Conservation (phyloP, 2,113 vertebrate genomes). For the Myiagra hebetior region DNA sequence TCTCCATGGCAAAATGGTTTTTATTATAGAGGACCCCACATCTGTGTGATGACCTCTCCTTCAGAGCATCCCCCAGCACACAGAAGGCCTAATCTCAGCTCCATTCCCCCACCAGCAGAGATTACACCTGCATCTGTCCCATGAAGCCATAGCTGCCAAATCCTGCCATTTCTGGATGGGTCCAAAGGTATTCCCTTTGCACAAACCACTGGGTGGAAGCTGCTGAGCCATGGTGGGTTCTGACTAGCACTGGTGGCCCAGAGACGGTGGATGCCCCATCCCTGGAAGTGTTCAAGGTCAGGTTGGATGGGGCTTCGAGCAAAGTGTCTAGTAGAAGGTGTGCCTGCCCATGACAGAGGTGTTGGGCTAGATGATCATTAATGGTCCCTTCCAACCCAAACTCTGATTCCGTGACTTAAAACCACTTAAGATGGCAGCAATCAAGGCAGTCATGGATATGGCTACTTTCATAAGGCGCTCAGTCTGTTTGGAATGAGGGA, state of each 20-base stretch:
- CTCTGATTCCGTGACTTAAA: not conserved
- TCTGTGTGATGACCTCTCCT: not conserved
- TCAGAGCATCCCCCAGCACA: not conserved
- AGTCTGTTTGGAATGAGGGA: not conserved
- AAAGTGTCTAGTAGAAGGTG: not conserved
- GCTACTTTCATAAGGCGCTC: not conserved
- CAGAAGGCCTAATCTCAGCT: not conserved
- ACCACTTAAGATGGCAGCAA: not conserved
- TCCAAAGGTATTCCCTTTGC: not conserved
- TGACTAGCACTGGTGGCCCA: not conserved
- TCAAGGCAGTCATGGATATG: not conserved
- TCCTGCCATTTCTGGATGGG: not conserved
- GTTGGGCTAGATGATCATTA: not conserved
- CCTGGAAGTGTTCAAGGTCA: not conserved
- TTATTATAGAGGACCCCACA: not conserved
- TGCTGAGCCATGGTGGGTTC: not conserved
- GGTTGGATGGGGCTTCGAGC: not conserved
- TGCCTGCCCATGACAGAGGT: not conserved
- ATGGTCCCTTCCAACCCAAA: not conserved
- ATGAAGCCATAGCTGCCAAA: not conserved
- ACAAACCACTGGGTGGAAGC: not conserved
- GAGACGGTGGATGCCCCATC: not conserved
- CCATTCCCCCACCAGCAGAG: not conserved
- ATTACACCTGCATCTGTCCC: too few relatives aligned
- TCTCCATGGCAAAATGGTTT: not conserved